A percentile compares a stretch with the other conserved stretches of the same genome.
Evolutionary conservation across 2,797 vertebrate genomes (phyloP).

Genomic region (Danio kyathit): DNA sequence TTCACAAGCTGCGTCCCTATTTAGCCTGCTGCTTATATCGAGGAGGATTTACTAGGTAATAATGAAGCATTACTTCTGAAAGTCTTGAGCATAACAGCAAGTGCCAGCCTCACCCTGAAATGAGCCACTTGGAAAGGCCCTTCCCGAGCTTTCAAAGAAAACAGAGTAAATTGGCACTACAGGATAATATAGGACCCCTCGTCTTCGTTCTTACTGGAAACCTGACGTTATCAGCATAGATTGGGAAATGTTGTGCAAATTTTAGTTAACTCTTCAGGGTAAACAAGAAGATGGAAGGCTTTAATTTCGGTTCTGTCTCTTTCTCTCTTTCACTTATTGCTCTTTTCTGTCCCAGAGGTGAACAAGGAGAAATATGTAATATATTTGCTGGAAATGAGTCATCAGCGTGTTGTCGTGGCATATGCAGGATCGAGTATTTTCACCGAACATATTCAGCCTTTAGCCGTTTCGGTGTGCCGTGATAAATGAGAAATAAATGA

Average conservation of each 20-base stretch:
- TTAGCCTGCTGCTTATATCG: slow-evolving; percentile 49
- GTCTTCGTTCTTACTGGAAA: slow-evolving; percentile 44
- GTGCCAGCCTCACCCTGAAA: slow-evolving; percentile 22
- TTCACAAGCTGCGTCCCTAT: slow-evolving; percentile 45
- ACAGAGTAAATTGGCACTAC: slow-evolving; percentile 54
- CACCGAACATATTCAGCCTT: slow-evolving; percentile 44
- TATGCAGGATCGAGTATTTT: slow-evolving; percentile 51
- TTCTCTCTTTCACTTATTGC: slow-evolving; percentile 33
- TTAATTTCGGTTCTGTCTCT: slow-evolving; percentile 54
- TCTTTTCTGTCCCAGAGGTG: slow-evolving; percentile 53
- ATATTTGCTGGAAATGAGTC: slow-evolving; percentile 59
- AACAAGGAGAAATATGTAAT: slow-evolving; percentile 55
- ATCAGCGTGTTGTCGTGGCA: slow-evolving; percentile 58
- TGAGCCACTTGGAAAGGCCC: slow-evolving; percentile 26
- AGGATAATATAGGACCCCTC: slow-evolving; percentile 52
- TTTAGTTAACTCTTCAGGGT: slow-evolving; percentile 49
- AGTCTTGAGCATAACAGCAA: slow-evolving; percentile 49
- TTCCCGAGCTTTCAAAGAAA: slow-evolving; percentile 45
- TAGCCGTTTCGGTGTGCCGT: slow-evolving; percentile 20
- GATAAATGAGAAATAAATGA: slow-evolving; percentile 31
- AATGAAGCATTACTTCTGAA: slow-evolving; percentile 54
- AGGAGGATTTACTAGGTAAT: slow-evolving; percentile 61
- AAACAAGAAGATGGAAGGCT: slow-evolving; percentile 59
- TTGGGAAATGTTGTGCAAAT: slow-evolving; percentile 54
- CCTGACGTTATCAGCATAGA: slow-evolving; percentile 38